Conservation (phyloP, 2,797 vertebrate species). For the Tapirus indicus region DNA sequence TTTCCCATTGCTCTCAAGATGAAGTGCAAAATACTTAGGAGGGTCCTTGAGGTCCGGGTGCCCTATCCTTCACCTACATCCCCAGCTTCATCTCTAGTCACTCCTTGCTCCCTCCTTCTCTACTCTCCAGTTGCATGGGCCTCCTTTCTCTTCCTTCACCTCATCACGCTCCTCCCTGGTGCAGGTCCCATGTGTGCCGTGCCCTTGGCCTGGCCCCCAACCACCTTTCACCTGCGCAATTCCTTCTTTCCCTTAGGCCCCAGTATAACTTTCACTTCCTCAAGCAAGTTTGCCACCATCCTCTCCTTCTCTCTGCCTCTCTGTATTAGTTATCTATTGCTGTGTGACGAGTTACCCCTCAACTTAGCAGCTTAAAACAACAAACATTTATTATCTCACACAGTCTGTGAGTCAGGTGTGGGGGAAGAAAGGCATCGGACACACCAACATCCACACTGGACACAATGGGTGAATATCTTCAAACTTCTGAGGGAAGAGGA, state of each 20-base stretch:
- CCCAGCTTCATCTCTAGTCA: no score
- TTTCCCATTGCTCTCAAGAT: background rate
- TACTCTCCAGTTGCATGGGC: background rate
- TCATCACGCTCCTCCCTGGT: background rate
- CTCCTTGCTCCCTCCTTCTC: background rate
- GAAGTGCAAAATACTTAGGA: background rate
- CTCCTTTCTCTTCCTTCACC: background rate
- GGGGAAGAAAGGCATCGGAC: background rate
- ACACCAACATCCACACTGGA: accelerated
- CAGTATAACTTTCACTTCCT: background rate
- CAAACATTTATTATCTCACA: background rate
- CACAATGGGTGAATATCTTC: accelerated
- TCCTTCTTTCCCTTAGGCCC: background rate
- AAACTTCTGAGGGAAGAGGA: background rate
- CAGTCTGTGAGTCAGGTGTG: background rate
- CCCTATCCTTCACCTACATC: no score
- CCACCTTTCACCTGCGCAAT: background rate
- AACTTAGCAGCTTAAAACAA: background rate
- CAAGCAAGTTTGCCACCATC: background rate
- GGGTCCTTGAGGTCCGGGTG: background rate
- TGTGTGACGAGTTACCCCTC: background rate
- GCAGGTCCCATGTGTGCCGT: accelerated
- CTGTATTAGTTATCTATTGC: background rate
- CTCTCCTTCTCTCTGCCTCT: background rate
- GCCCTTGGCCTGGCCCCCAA: no score